Percentiles rank a stretch among this genome's conserved stretches.
phyloP scores from a whole-genome alignment of 2,888 invertebrate species.

The Horisme vitalbata region DNA sequence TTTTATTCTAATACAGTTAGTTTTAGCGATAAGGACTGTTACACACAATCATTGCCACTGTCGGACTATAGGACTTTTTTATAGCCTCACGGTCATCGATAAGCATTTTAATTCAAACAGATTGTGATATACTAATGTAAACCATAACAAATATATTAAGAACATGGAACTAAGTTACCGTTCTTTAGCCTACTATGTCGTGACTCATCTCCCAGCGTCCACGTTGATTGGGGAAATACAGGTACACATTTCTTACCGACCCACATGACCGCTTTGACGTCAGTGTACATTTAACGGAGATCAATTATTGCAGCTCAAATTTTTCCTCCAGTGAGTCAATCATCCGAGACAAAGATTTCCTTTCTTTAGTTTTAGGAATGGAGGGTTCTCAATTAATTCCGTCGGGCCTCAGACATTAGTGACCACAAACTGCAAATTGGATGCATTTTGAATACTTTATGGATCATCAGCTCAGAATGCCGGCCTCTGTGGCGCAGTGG shows the following conservation, averaged over 20 bases:
- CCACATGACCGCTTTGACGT: constrained; percentile 56
- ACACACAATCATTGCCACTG: no score
- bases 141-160: background rate
- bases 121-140: background rate
- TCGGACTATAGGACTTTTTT: no score
- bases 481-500: no score
- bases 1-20: no score
- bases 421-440: constrained; percentile 6
- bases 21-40: no score
- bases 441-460: background rate
- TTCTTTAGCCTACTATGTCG: constrained; percentile 11
- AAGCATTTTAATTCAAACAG: background rate
- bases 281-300: constrained; percentile 40
- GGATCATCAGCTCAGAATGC: no score
- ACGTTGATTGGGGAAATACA: constrained; percentile 68
- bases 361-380: constrained; percentile 10
- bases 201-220: constrained; percentile 64
- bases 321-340: constrained; percentile 41
- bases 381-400: constrained; percentile 10
- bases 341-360: constrained; percentile 31
- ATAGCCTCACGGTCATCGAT: no score
- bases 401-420: constrained; percentile 17
- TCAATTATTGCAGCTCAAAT: constrained; percentile 32
- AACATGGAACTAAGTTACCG: background rate
- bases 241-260: constrained; percentile 52